These are phyloP conservation scores for Eristalis arbustorum DNA, from an alignment of 2,888 invertebrate genomes.

Conservation along the genomic window DNA sequence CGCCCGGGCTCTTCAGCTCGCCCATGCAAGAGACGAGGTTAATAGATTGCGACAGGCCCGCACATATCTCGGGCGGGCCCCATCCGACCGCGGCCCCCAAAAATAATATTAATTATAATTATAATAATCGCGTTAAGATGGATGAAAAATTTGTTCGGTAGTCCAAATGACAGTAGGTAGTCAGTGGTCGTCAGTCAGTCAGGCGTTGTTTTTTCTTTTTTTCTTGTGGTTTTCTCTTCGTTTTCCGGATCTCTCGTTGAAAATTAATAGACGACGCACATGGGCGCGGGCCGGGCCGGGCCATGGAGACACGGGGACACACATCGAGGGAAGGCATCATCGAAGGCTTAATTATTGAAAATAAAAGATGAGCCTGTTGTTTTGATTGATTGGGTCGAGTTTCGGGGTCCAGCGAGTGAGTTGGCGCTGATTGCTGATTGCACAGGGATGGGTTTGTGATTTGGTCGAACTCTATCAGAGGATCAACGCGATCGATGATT, in stretches of 20 bases:
- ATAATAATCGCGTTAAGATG: constrained; percentile 45
- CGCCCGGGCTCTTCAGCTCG: background rate
- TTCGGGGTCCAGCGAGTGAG: constrained; percentile 29
- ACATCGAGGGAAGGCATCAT: constrained; percentile 53
- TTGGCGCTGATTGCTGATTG: constrained; percentile 50
- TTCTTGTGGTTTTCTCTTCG: background rate
- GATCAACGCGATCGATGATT: constrained; percentile 43
- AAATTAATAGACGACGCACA: constrained; percentile 56
- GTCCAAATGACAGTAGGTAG: constrained; percentile 56
- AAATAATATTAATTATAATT: constrained; percentile 36
- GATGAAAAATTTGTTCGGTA: constrained; percentile 64
- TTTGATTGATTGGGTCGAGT: constrained; percentile 64
- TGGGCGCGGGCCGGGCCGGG: constrained; percentile 32
- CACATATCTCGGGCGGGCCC: constrained; percentile 32
- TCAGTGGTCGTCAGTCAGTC: constrained; percentile 33
- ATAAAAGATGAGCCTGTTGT: constrained; percentile 38
- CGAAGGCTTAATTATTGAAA: constrained; percentile 61
- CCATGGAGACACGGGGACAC: constrained; percentile 13
- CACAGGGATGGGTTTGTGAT: constrained; percentile 3
- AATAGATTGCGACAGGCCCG: constrained; percentile 53
- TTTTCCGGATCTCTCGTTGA: constrained; percentile 41
- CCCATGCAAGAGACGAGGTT: constrained; percentile 22
- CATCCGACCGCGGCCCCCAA: constrained; percentile 2
- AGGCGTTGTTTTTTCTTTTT: background rate
- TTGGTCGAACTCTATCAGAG: background rate